phyloP scores from a whole-genome alignment of 2,113 vertebrate species.

The Chelonoidis abingdonii region DNA sequence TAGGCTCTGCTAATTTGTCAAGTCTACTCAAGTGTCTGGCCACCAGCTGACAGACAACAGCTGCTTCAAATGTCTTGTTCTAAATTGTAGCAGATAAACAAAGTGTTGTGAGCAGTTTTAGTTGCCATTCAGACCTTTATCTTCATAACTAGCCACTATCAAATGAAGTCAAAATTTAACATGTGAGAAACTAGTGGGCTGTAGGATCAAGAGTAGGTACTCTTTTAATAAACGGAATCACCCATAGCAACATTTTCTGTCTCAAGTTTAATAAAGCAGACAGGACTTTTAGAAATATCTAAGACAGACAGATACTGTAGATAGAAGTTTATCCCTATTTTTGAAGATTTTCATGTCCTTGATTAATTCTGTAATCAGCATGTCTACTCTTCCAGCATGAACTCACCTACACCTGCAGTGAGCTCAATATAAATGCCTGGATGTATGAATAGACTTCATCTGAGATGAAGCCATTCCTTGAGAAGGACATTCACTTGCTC shows the following conservation, averaged over 20 bases:
- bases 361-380: background rate
- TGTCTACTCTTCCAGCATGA: background rate
- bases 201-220: background rate
- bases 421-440: background rate
- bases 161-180: background rate
- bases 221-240: background rate
- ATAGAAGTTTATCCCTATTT: background rate
- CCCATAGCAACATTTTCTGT: background rate
- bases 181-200: background rate
- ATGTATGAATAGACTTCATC: background rate
- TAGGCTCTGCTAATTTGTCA: rapidly evolving
- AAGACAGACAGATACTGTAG: background rate
- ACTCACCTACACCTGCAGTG: background rate
- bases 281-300: background rate
- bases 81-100: background rate
- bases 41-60: background rate
- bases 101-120: background rate
- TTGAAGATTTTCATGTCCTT: background rate
- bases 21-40: background rate
- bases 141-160: background rate
- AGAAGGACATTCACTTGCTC: background rate
- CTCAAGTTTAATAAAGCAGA: background rate
- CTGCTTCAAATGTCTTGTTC: background rate
- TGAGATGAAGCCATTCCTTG: conserved; percentile 5
- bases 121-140: background rate